A percentile compares a stretch with the other conserved stretches of the same genome.
Conservation (phyloP, 2,113 vertebrate genomes). For the Charina bottae region DNA sequence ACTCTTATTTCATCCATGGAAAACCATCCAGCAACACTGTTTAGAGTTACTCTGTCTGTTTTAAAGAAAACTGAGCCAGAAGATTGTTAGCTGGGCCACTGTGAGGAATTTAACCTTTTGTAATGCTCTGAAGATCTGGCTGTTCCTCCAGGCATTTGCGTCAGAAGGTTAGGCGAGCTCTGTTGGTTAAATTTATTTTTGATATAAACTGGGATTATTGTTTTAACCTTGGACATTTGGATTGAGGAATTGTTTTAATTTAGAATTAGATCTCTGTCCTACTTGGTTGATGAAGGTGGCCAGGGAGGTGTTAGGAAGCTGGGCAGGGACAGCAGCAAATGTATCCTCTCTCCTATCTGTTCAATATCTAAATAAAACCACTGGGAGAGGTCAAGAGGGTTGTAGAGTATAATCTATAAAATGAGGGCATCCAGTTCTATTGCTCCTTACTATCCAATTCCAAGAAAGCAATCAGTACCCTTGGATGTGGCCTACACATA, state of each 20-base stretch:
- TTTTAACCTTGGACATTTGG: not conserved
- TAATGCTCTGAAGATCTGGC: not conserved
- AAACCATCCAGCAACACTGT: not conserved
- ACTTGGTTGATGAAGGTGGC: not conserved
- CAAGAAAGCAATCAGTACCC: not conserved
- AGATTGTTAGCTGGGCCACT: not conserved
- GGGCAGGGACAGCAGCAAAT: not conserved
- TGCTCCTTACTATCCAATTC: not conserved
- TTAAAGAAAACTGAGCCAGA: not conserved
- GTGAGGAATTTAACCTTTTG: not conserved
- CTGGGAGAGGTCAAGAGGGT: not conserved
- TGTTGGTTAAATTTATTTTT: not conserved
- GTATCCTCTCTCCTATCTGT: not conserved
- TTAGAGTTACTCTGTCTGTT: not conserved
- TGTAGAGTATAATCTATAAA: not conserved
- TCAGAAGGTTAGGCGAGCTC: not conserved
- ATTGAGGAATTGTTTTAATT: not conserved
- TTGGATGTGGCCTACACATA: not conserved
- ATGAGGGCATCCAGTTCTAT: not conserved
- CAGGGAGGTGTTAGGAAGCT: not conserved
- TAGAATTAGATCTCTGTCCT: not conserved
- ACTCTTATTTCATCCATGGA: not conserved
- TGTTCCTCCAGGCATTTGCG: not conserved
- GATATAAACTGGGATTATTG: not conserved
- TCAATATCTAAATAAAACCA: not conserved